Evolutionary conservation across 1,140 invertebrate species (phyloP).

Genomic region (Cydia pomonella): DNA sequence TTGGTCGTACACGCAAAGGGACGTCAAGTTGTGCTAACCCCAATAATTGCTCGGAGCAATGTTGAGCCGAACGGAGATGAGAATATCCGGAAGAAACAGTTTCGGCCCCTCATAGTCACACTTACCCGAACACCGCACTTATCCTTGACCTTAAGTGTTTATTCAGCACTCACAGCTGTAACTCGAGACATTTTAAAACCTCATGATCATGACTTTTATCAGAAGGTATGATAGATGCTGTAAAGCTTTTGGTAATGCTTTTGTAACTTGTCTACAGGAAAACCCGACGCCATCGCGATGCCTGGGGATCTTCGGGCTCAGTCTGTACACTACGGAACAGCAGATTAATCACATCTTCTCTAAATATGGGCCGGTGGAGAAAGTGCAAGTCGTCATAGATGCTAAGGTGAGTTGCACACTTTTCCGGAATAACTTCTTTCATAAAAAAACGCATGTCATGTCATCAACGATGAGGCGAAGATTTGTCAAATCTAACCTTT

Average conservation of each 20-base stretch:
- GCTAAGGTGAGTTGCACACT: slow-evolving; percentile 88
- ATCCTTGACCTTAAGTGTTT: too few species aligned
- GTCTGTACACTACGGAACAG: slow-evolving; percentile 94
- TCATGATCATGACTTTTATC: not conserved
- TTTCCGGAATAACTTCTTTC: not conserved
- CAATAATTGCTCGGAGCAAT: too few species aligned
- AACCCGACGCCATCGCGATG: slow-evolving; percentile 94
- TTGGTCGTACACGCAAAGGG: too few species aligned
- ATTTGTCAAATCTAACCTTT: too few species aligned
- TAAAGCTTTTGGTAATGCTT: slow-evolving; percentile 29
- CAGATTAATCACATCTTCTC: slow-evolving; percentile 96
- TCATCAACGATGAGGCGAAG: too few species aligned
- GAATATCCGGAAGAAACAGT: too few species aligned
- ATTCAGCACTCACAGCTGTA: not conserved
- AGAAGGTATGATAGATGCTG: not conserved
- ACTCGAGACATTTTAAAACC: not conserved
- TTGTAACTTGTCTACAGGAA: slow-evolving; percentile 80
- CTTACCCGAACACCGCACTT: too few species aligned
- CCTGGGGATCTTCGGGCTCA: slow-evolving; percentile 96
- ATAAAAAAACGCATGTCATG: too few species aligned
- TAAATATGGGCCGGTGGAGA: slow-evolving; percentile 95
- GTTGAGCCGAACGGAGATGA: too few species aligned
- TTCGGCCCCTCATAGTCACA: too few species aligned
- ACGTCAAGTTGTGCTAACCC: too few species aligned
- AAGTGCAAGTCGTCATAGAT: slow-evolving; percentile 97